Evolutionary conservation across 2,113 vertebrate species (phyloP).

Genomic region (Serinus canaria): DNA sequence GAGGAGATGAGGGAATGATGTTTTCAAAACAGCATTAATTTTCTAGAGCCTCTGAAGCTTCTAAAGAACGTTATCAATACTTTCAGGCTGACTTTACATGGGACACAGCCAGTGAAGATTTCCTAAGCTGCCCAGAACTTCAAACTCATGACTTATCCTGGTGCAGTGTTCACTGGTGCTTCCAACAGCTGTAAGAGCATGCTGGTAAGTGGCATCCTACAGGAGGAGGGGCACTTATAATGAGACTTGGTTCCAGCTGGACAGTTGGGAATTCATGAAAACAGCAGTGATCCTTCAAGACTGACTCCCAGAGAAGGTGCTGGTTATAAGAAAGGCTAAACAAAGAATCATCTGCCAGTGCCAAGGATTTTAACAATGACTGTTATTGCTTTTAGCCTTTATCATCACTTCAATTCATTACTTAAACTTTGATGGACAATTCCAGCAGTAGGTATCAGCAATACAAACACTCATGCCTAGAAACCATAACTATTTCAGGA

Average conservation of each 20-base stretch:
- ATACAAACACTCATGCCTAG: not conserved
- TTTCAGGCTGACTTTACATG: not conserved
- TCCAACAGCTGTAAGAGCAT: not conserved
- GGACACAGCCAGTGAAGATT: not conserved
- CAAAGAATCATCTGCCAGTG: not conserved
- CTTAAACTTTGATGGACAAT: not conserved
- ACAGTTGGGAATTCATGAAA: not conserved
- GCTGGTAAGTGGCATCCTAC: not conserved
- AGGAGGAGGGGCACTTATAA: not conserved
- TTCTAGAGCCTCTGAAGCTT: not conserved
- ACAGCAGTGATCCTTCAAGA: not conserved
- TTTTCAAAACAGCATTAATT: not conserved
- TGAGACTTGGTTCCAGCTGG: not conserved
- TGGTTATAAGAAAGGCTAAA: not conserved
- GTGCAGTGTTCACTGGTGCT: not conserved
- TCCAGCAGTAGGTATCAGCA: not conserved
- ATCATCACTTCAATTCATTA: not conserved
- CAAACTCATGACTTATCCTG: not conserved
- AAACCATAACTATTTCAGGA: not conserved
- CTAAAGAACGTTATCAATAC: not conserved
- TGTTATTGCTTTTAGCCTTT: not conserved
- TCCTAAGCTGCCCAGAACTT: not conserved
- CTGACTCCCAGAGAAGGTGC: not conserved
- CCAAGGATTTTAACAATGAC: not conserved
- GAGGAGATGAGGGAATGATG: not conserved